Evolutionary conservation across 2,888 invertebrate species (phyloP).

Genomic region (Melikaiella ostensackeni): DNA sequence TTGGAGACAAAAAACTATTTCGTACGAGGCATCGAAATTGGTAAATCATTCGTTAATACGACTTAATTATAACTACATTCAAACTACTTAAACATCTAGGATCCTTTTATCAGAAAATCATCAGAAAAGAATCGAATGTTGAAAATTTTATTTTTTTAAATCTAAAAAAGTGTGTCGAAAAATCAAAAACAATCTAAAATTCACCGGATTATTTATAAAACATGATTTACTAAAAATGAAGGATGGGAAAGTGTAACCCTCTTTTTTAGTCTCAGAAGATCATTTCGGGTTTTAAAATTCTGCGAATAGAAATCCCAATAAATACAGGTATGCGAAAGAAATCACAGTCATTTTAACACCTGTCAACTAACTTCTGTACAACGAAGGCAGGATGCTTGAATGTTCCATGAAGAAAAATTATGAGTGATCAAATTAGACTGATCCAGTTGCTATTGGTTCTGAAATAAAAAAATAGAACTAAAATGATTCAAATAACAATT

Average conservation of each 20-base stretch:
- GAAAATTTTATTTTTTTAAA: neutral
- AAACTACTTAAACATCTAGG: neutral
- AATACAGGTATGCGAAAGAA: no score
- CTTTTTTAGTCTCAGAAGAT: no score
- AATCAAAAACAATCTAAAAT: neutral
- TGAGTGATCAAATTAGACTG: neutral
- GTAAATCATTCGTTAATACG: no score
- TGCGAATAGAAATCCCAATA: no score
- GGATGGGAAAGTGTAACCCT: neutral
- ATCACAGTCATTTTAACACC: constrained; percentile 47
- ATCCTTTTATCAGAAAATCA: neutral
- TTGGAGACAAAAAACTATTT: neutral
- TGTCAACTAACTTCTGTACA: constrained; percentile 33
- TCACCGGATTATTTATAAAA: neutral
- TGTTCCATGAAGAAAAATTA: constrained; percentile 2
- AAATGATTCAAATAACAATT: neutral
- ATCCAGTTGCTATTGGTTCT: constrained; percentile 33
- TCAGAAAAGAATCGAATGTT: neutral
- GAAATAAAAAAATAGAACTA: neutral
- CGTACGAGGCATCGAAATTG: neutral
- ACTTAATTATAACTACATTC: no score
- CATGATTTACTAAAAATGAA: neutral
- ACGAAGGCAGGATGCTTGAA: constrained; percentile 25
- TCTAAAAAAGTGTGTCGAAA: neutral
- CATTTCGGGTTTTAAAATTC: no score